Conservation (phyloP, 2,113 vertebrate species). For the Thalassarche chlororhynchos region DNA sequence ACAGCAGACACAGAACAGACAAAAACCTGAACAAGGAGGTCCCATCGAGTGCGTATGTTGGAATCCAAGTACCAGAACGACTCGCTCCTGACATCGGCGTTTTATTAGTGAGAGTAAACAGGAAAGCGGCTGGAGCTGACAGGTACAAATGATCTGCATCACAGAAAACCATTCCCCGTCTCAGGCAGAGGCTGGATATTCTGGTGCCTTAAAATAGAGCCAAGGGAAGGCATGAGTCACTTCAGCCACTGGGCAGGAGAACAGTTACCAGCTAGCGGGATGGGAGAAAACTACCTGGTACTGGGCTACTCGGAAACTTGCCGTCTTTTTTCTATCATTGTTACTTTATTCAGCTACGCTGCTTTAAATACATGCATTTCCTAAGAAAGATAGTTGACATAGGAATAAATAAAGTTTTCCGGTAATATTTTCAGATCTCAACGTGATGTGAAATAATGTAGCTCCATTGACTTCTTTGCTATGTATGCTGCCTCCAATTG, state of each 20-base stretch:
- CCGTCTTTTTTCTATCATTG: fast-evolving
- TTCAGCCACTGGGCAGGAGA: neutral
- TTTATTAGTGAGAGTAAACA: neutral
- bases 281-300: neutral
- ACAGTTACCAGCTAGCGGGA: neutral
- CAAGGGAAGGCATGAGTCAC: neutral
- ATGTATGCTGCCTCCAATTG: neutral
- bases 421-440: neutral
- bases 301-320: neutral
- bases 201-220: neutral
- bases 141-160: neutral
- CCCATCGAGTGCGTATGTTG: fast-evolving
- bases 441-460: fast-evolving
- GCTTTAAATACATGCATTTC: neutral
- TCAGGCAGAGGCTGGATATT: neutral
- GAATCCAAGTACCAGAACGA: neutral
- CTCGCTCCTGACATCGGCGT: neutral
- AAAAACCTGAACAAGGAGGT: neutral
- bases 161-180: neutral
- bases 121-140: neutral
- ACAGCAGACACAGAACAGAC: neutral
- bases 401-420: neutral
- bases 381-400: too few relatives aligned
- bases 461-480: neutral
- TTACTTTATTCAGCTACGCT: neutral